Conservation (phyloP, 2,888 invertebrate species). For the Lithophane socia region DNA sequence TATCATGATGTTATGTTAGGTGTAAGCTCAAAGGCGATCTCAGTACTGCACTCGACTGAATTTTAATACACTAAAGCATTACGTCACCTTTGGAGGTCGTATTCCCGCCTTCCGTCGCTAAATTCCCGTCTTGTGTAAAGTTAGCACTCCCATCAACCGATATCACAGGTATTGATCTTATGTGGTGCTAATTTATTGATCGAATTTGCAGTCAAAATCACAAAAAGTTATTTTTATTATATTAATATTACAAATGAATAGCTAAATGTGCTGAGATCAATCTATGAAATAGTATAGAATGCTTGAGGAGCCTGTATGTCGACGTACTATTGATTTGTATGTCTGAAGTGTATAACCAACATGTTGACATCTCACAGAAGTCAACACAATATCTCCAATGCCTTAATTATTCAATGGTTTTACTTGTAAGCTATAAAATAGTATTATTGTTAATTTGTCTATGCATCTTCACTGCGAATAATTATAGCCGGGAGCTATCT, state of each 20-base stretch:
- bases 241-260: constrained; percentile 30
- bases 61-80: constrained; percentile 35
- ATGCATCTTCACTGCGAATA: constrained; percentile 51
- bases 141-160: constrained; percentile 42
- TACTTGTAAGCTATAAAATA: constrained; percentile 71
- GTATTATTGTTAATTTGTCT: constrained; percentile 68
- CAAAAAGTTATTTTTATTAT: constrained; percentile 49
- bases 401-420: constrained; percentile 66
- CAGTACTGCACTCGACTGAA: constrained; percentile 64
- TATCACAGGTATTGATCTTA: constrained; percentile 28
- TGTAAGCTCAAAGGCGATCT: constrained; percentile 60
- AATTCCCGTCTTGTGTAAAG: constrained; percentile 46
- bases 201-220: constrained; percentile 49
- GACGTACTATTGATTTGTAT: constrained; percentile 29
- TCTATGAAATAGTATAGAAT: constrained; percentile 63
- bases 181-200: constrained; percentile 46
- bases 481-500: constrained; percentile 37
- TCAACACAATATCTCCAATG: constrained; percentile 51
- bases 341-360: constrained; percentile 29
- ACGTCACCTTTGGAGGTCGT: constrained; percentile 11
- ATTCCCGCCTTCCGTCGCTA: constrained; percentile 27
- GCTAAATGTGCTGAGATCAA: constrained; percentile 70
- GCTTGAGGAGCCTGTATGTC: constrained; percentile 72
- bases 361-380: constrained; percentile 35
- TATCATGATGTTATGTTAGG: constrained; percentile 59